A percentile compares a stretch with the other conserved stretches of the same genome.
phyloP scores from a whole-genome alignment of 2,797 vertebrate genomes.

The Neostethus bicornis region DNA sequence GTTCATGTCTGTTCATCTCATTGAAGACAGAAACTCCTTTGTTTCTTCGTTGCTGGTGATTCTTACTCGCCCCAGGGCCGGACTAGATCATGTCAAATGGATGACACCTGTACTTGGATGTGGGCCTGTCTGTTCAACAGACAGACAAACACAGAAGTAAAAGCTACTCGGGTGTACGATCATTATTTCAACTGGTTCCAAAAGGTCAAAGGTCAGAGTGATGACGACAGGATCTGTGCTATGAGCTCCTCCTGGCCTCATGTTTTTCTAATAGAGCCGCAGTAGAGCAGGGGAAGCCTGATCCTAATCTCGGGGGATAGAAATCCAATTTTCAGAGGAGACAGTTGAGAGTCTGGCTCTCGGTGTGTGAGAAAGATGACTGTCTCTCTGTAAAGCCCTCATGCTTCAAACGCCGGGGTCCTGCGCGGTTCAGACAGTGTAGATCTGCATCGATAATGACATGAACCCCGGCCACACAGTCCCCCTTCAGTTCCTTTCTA shows the following conservation, averaged over 20 bases:
- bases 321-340: slow-evolving; percentile 84
- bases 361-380: slow-evolving; percentile 62
- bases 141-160: slow-evolving; percentile 52
- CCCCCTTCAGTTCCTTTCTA: slow-evolving; percentile 22
- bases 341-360: slow-evolving; percentile 77
- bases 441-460: slow-evolving; percentile 69
- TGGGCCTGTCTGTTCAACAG: slow-evolving; percentile 50
- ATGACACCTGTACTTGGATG: slow-evolving; percentile 67
- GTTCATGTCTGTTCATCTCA: slow-evolving; percentile 39
- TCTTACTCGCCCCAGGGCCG: slow-evolving; percentile 38
- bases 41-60: slow-evolving; percentile 48
- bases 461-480: slow-evolving; percentile 33
- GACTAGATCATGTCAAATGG: slow-evolving; percentile 46
- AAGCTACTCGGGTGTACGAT: slow-evolving; percentile 60
- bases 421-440: slow-evolving; percentile 29
- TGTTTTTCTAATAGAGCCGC: slow-evolving; percentile 79
- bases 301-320: slow-evolving; percentile 82
- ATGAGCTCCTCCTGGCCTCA: slow-evolving; percentile 46
- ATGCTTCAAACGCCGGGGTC: slow-evolving; percentile 60
- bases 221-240: slow-evolving; percentile 50
- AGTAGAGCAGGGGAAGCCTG: slow-evolving; percentile 71
- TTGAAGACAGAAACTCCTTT: slow-evolving; percentile 63
- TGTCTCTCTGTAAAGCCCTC: slow-evolving; percentile 68
- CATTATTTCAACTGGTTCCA: slow-evolving; percentile 49
- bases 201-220: slow-evolving; percentile 72